phyloP scores from a whole-genome alignment of 2,113 vertebrate species.

The Nycticebus coucang region DNA sequence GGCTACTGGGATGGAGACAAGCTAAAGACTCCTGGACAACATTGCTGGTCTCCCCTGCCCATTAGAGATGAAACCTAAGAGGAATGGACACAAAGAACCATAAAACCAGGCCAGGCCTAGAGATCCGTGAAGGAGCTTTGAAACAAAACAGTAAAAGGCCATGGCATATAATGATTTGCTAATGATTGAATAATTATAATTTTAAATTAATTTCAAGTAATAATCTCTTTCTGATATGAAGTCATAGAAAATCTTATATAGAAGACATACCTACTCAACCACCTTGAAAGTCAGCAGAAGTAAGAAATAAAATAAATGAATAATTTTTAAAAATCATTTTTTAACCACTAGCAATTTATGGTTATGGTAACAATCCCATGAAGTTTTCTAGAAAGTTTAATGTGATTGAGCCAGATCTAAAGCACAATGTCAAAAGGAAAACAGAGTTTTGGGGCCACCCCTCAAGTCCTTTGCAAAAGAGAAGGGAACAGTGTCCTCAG shows the following conservation, averaged over 20 bases:
- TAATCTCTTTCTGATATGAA: background rate
- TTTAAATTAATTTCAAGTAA: constrained; percentile 33
- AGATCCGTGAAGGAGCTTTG: background rate
- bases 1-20: background rate
- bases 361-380: background rate
- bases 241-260: background rate
- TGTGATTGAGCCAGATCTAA: background rate
- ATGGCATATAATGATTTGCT: background rate
- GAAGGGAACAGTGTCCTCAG: too few species aligned
- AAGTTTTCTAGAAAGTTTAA: background rate
- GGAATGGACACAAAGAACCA: background rate
- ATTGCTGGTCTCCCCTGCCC: background rate
- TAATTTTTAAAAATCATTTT: background rate
- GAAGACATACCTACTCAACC: background rate
- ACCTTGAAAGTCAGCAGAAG: background rate
- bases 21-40: background rate
- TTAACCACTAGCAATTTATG: background rate
- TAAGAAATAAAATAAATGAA: background rate
- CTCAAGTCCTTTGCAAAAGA: too few species aligned
- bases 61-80: background rate
- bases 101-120: background rate
- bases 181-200: constrained; percentile 4
- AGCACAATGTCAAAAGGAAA: background rate
- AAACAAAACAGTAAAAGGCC: background rate
- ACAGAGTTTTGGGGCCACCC: too few species aligned